Evolutionary conservation across 2,888 invertebrate genomes (phyloP).

Genomic region (Cryptus armator): DNA sequence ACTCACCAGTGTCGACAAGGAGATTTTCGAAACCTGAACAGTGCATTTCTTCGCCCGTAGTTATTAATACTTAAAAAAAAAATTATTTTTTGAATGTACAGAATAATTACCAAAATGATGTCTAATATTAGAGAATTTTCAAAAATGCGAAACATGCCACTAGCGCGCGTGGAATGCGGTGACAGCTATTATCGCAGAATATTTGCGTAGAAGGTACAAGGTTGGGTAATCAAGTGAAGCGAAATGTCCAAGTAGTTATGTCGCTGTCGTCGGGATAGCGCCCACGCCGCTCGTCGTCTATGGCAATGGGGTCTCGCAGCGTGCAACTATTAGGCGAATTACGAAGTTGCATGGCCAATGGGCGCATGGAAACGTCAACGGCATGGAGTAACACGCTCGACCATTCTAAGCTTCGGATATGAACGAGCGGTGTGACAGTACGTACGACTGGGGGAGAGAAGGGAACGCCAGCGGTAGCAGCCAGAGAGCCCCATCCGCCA

Average conservation of each 20-base stretch:
- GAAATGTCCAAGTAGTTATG: constrained; percentile 52
- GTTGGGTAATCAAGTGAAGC: constrained; percentile 41
- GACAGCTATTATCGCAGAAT: constrained; percentile 1
- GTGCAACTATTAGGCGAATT: constrained; percentile 50
- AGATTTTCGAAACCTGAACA: too few species aligned
- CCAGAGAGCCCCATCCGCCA: constrained; percentile 15
- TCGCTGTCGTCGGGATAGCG: constrained; percentile 26
- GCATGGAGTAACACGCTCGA: constrained; percentile 42
- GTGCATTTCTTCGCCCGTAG: too few species aligned
- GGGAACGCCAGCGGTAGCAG: constrained; percentile 18
- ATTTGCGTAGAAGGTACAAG: neutral
- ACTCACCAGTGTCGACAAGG: too few species aligned
- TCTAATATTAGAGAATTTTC: too few species aligned
- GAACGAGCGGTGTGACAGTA: constrained; percentile 40
- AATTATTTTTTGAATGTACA: too few species aligned
- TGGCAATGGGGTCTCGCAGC: constrained; percentile 10
- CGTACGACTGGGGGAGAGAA: constrained; percentile 21
- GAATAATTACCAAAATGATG: too few species aligned
- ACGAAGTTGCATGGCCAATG: constrained; percentile 39
- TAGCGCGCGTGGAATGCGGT: too few species aligned
- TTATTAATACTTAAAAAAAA: too few species aligned
- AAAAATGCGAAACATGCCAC: too few species aligned
- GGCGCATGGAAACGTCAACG: constrained; percentile 50
- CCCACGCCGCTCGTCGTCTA: constrained; percentile 15
- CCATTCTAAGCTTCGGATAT: constrained; percentile 41